These are phyloP conservation scores for Lasioglossum villosulum DNA, from an alignment of 2,888 invertebrate species.

Conservation along the genomic window DNA sequence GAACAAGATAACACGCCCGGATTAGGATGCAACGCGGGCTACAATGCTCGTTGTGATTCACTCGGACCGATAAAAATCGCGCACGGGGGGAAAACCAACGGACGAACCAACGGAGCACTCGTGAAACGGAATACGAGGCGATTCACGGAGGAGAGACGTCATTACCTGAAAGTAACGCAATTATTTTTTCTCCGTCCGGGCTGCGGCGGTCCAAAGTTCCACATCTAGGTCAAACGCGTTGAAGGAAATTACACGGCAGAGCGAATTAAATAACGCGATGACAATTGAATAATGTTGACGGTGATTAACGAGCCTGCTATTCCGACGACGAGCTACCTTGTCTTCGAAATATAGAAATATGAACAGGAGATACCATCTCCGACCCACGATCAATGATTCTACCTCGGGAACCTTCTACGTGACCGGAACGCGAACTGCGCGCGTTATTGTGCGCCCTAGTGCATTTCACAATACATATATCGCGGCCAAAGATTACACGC, in stretches of 20 bases:
- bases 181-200: slow-evolving; percentile 2
- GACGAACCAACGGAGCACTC: not conserved
- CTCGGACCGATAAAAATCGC: slow-evolving; percentile 27
- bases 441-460: not conserved
- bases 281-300: slow-evolving; percentile 41
- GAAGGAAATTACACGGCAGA: slow-evolving; percentile 29
- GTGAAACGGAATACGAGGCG: slow-evolving; percentile 22
- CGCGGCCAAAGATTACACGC: not conserved
- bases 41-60: not conserved
- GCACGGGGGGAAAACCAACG: not conserved
- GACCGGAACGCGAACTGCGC: not conserved
- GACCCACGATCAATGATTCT: not conserved
- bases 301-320: not conserved
- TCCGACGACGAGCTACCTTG: not conserved
- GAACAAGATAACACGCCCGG: not conserved
- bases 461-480: not conserved
- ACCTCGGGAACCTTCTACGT: not conserved
- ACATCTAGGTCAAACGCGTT: slow-evolving; percentile 45
- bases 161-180: slow-evolving; percentile 6
- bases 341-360: not conserved
- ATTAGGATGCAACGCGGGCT: not conserved
- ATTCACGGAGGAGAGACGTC: not conserved
- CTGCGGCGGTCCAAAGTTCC: slow-evolving; percentile 9
- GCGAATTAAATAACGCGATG: slow-evolving; percentile 29
- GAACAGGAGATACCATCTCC: not conserved